phyloP scores from a whole-genome alignment of 2,888 invertebrate species.

The Polietes domitor region DNA sequence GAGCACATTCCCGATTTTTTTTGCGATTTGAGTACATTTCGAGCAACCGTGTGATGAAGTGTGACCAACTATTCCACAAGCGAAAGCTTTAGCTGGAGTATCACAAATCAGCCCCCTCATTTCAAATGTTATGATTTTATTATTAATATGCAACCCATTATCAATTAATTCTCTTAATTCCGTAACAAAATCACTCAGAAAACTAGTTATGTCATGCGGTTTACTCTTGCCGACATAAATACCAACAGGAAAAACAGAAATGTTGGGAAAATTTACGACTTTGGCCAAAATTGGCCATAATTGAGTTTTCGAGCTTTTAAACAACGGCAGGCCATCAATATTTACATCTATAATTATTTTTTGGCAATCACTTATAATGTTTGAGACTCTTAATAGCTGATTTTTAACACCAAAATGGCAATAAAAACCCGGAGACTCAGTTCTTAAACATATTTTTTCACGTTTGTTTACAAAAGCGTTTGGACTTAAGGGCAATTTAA shows the following conservation, averaged over 20 bases:
- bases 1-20: no score
- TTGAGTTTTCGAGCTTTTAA: slow-evolving; percentile 6
- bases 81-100: slow-evolving; percentile 30
- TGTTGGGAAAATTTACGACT: neutral
- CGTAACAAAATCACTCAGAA: neutral
- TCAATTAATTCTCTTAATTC: neutral
- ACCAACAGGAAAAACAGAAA: neutral
- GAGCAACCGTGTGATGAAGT: slow-evolving; percentile 22
- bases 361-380: no score
- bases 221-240: neutral
- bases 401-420: no score
- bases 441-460: no score
- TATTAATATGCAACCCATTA: neutral
- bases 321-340: slow-evolving; percentile 30
- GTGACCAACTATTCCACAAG: slow-evolving; percentile 4
- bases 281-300: slow-evolving; percentile 12
- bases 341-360: neutral
- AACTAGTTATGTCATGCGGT: neutral
- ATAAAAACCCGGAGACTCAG: no score
- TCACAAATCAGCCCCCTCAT: slow-evolving; percentile 32
- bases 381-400: no score
- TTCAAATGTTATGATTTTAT: neutral
- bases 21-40: slow-evolving; percentile 29
- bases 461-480: no score
- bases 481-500: no score